Evolutionary conservation across 2,113 vertebrate species (phyloP), one percentile per base, ranked within the genome.

Genomic region (Mesocricetus auratus): DNA sequence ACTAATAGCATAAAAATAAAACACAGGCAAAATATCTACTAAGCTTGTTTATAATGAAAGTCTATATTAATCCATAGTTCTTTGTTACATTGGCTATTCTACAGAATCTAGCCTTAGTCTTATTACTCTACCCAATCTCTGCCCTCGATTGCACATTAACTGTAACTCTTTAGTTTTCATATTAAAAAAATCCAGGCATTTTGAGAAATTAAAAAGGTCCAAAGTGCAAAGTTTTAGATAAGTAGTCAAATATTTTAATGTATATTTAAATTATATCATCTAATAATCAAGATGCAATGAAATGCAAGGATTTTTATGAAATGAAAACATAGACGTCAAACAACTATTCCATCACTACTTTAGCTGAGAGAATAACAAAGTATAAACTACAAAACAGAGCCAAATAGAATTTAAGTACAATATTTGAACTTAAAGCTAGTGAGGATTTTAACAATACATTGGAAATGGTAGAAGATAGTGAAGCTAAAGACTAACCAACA

Each of bases 351-450:
- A 50, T 69, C 31, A 78, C 1, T 64, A 92, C 81, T 42, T 87
- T 75, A 90, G 78, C 12, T 89, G 29, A 94, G 22, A 93, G 93
- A 73, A 58, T 96, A 95, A 90, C 47, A 93, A 83, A 87, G 91
- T 78, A 2, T 29, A 86, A 94, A 88, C 26, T 71, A 96, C 13
- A 68, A 78, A 91, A 58, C 15, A 94, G 50, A 87, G 77, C 13
- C n/a, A 91, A 83, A 60, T 45, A 5, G 13, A 73, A 94, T 10
- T 94, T 60, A 94, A 94, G 45, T 89, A 71, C 6, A 94, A 22
- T 64, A 83, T 45, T 24, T 92, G 19, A 95, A 90, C 89, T 93
- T 75, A 87, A 91, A 91, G 85, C 39, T 69, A 90, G 21, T 79
- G 19, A 42, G 36, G 21, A n/a, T 47, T 83, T 69, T 85, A 94